A percentile compares a stretch with the other conserved stretches of the same genome.
Evolutionary conservation across 1,140 invertebrate species (phyloP).

Genomic region (Penaeus japonicus): DNA sequence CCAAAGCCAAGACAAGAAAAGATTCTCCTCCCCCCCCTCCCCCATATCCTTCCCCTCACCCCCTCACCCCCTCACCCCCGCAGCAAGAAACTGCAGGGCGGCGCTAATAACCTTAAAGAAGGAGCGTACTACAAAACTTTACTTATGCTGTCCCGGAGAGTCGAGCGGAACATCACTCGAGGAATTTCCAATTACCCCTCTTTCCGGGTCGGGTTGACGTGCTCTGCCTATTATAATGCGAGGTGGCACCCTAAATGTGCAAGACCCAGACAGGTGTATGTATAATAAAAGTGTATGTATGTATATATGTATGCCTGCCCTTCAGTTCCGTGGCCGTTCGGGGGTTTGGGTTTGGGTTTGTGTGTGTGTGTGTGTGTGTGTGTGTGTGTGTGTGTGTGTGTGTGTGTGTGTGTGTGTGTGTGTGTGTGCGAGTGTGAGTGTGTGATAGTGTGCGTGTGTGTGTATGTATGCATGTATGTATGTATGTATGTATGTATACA

Average conservation of each 20-base stretch:
- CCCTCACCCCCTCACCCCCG: background rate
- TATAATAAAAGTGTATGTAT: no score
- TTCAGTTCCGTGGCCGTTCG: background rate
- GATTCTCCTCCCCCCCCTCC: no score
- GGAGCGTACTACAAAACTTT: conserved; percentile 42
- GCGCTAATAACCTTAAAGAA: background rate
- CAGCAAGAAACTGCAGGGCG: background rate
- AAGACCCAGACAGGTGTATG: no score
- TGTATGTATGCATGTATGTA: background rate
- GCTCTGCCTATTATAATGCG: conserved; percentile 24
- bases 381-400: no score
- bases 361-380: background rate
- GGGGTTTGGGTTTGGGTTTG: background rate
- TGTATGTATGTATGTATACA: no score
- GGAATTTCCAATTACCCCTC: conserved; percentile 43
- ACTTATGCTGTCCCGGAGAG: conserved; percentile 33
- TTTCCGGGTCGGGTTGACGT: conserved; percentile 34
- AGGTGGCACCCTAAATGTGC: background rate
- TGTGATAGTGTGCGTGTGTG: no score
- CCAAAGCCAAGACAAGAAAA: no score
- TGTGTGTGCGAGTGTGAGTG: no score
- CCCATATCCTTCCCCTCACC: background rate
- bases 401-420: no score
- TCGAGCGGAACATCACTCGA: conserved; percentile 30
- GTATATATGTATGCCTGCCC: no score